Conservation (phyloP, 1,140 invertebrate species). For the Drosophila lini region DNA sequence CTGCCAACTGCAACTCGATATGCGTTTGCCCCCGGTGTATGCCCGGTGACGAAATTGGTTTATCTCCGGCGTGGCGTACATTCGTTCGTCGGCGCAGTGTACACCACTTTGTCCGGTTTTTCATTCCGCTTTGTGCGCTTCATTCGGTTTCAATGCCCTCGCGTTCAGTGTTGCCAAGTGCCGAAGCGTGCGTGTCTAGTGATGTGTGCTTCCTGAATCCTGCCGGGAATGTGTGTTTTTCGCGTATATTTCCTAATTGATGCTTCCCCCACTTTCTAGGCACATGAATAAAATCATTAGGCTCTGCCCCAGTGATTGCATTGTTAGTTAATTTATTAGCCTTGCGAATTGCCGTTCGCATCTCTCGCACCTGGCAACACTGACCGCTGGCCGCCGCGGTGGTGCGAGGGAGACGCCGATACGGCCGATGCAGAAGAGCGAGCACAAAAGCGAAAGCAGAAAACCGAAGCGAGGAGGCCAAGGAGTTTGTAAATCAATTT, state of each 20-base stretch:
- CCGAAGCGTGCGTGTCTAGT: slow-evolving; percentile 29
- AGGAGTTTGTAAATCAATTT: slow-evolving; percentile 83
- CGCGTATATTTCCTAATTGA: slow-evolving; percentile 2
- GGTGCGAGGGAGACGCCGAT: slow-evolving; percentile 56
- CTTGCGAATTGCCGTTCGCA: background rate
- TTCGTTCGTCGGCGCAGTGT: slow-evolving; percentile 32
- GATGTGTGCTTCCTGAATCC: slow-evolving; percentile 26
- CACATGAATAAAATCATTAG: background rate
- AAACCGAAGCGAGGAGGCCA: slow-evolving; percentile 73
- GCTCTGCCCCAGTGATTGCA: background rate
- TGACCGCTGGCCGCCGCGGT: slow-evolving; percentile 9
- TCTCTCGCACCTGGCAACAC: slow-evolving; percentile 55
- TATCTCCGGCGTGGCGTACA: slow-evolving; percentile 7
- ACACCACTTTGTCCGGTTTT: slow-evolving; percentile 82
- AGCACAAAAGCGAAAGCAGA: slow-evolving; percentile 69
- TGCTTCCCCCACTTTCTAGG: background rate
- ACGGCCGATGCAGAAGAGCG: slow-evolving; percentile 54
- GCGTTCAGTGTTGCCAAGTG: slow-evolving; percentile 63
- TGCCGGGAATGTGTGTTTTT: slow-evolving; percentile 6
- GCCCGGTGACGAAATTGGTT: slow-evolving; percentile 5
- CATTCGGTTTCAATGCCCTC: slow-evolving; percentile 78
- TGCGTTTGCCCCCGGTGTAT: background rate
- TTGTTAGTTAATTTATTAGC: slow-evolving; percentile 17
- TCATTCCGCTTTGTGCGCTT: slow-evolving; percentile 65
- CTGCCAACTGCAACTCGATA: background rate